These are phyloP conservation scores for Brachystomella parvula DNA, from an alignment of 1,140 invertebrate genomes.

Conservation along the genomic window DNA sequence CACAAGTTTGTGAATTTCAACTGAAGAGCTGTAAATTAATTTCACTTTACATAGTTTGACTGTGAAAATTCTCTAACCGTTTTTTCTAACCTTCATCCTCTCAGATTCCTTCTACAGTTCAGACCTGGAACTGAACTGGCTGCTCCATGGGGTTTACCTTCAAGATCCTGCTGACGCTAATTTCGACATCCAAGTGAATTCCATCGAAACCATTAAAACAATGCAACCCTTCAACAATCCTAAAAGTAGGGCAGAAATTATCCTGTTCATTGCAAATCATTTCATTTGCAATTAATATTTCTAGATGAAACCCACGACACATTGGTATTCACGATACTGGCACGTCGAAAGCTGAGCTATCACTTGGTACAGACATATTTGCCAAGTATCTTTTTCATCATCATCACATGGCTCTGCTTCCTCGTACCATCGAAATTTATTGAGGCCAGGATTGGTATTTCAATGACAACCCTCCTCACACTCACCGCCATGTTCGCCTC, in stretches of 20 bases:
- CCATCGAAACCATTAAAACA: conserved; percentile 15
- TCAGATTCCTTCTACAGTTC: conserved; percentile 21
- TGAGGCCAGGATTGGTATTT: conserved; percentile 12
- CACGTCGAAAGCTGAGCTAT: conserved; percentile 26
- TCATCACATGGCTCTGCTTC: conserved; percentile 30
- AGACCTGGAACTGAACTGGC: conserved; percentile 21
- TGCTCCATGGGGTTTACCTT: conserved; percentile 13
- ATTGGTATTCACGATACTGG: conserved; percentile 21
- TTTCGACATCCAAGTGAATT: conserved; percentile 20
- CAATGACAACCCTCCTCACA: conserved; percentile 21
- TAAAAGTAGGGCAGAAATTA: conserved; percentile 12
- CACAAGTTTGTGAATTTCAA: conserved; percentile 10
- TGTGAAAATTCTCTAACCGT: neutral
- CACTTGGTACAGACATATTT: conserved; percentile 32
- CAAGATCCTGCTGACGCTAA: conserved; percentile 17
- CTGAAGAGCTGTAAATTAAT: conserved; percentile 10
- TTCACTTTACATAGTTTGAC: neutral
- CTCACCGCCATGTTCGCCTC: conserved; percentile 26
- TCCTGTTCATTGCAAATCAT: neutral
- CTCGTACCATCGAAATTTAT: conserved; percentile 11
- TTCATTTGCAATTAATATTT: neutral
- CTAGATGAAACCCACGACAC: conserved; percentile 18
- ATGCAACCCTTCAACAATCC: conserved; percentile 14
- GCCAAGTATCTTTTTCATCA: conserved; percentile 28
- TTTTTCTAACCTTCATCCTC: too few relatives aligned